Evolutionary conservation across 2,113 vertebrate genomes (phyloP).

Genomic region (Lepus americanus): DNA sequence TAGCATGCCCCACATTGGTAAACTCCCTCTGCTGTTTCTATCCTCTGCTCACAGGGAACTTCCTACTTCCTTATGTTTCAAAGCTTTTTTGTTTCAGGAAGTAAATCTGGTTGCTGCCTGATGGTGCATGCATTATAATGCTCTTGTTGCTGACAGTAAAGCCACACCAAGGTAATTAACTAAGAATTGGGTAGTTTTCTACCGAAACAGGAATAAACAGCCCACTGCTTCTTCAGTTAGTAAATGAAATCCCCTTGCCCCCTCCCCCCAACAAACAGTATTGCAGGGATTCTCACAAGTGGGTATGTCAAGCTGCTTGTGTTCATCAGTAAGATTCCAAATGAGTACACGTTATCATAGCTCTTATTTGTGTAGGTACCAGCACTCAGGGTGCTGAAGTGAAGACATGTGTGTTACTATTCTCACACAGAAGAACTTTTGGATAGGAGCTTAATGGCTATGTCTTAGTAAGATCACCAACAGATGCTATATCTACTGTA

Average conservation of each 20-base stretch:
- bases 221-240: background rate
- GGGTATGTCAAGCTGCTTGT: background rate
- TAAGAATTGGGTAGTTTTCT: background rate
- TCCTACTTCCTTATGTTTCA: slow-evolving; percentile 59
- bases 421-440: background rate
- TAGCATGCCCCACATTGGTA: background rate
- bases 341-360: background rate
- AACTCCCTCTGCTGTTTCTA: background rate
- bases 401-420: background rate
- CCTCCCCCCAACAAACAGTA: background rate
- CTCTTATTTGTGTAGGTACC: background rate
- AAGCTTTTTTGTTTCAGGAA: slow-evolving; percentile 59
- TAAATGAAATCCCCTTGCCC: background rate
- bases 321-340: background rate
- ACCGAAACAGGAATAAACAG: background rate
- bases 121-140: slow-evolving; percentile 58
- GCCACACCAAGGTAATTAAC: slow-evolving; percentile 55
- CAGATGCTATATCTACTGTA: background rate
- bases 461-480: background rate
- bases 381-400: background rate
- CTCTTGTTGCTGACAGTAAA: slow-evolving; percentile 64
- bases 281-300: background rate
- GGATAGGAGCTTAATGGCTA: background rate
- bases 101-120: background rate
- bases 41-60: background rate